Conservation (phyloP, 92 coral and sea anemone species). For the Metridium senile region DNA sequence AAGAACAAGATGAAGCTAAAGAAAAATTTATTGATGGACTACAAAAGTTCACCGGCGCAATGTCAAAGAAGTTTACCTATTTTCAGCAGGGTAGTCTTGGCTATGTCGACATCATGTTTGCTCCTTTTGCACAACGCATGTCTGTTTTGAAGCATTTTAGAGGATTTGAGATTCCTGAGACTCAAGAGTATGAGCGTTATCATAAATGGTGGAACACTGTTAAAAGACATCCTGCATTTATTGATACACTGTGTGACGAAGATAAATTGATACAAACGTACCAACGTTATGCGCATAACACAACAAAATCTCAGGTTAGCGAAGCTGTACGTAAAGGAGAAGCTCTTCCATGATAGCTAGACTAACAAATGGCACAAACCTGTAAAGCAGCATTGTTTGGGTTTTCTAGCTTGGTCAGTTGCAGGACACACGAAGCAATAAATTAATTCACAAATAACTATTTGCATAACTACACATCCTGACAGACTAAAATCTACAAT, state of each 20-base stretch:
- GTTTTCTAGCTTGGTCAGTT: too few species aligned
- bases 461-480: too few species aligned
- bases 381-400: too few species aligned
- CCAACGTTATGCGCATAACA: conserved; percentile 52
- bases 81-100: conserved; percentile 66
- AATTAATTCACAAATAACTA: too few species aligned
- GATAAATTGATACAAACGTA: conserved; percentile 31
- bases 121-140: conserved; percentile 65
- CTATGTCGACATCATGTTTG: conserved; percentile 75
- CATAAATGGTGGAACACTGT: conserved; percentile 67
- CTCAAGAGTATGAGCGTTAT: conserved; percentile 53
- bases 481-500: too few species aligned
- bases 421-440: too few species aligned
- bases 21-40: conserved; percentile 51
- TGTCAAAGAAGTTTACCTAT: conserved; percentile 65
- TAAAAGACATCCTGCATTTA: conserved; percentile 56
- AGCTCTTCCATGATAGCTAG: conserved; percentile 58
- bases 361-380: too few species aligned
- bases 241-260: conserved; percentile 42
- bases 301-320: conserved; percentile 45
- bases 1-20: conserved; percentile 53
- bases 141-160: conserved; percentile 63
- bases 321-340: conserved; percentile 57
- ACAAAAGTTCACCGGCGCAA: conserved; percentile 58
- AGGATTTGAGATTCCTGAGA: conserved; percentile 63